Percentiles rank a stretch among this genome's conserved stretches.
Evolutionary conservation across 2,113 vertebrate species (phyloP).

Genomic region (Ageneiosus marmoratus): DNA sequence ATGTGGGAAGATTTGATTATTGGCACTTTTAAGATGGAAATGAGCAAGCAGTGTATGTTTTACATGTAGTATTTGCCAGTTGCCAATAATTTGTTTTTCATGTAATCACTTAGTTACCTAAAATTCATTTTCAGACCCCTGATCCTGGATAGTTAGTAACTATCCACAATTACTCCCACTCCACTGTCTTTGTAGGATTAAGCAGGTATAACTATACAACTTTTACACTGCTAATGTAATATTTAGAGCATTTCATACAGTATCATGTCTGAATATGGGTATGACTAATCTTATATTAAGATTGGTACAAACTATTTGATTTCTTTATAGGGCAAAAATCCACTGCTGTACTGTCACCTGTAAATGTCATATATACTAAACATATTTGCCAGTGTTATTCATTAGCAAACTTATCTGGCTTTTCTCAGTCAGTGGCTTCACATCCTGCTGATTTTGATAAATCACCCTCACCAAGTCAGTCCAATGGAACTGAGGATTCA

Average conservation of each 20-base stretch:
- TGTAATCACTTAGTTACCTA: neutral
- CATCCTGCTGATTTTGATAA: constrained; percentile 49
- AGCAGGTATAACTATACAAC: neutral
- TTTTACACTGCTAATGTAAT: neutral
- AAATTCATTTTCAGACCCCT: neutral
- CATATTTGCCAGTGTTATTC: constrained; percentile 38
- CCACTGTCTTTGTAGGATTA: neutral
- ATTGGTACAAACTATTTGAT: neutral
- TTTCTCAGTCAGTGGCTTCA: constrained; percentile 39
- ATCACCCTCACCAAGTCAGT: constrained; percentile 25
- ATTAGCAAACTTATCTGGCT: constrained; percentile 53
- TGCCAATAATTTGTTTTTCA: neutral
- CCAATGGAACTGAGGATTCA: constrained; percentile 34
- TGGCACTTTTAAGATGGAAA: neutral
- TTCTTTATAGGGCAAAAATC: neutral
- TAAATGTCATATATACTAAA: constrained; percentile 34
- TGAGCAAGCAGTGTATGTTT: neutral
- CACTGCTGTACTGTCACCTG: constrained; percentile 9
- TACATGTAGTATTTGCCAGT: too few species aligned
- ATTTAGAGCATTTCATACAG: neutral
- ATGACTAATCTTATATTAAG: neutral
- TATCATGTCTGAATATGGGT: neutral
- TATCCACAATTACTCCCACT: neutral
- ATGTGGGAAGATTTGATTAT: neutral
- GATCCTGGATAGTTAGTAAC: neutral